Evolutionary conservation across 2,797 vertebrate species (phyloP).

Genomic region (Gorsachius magnificus): DNA sequence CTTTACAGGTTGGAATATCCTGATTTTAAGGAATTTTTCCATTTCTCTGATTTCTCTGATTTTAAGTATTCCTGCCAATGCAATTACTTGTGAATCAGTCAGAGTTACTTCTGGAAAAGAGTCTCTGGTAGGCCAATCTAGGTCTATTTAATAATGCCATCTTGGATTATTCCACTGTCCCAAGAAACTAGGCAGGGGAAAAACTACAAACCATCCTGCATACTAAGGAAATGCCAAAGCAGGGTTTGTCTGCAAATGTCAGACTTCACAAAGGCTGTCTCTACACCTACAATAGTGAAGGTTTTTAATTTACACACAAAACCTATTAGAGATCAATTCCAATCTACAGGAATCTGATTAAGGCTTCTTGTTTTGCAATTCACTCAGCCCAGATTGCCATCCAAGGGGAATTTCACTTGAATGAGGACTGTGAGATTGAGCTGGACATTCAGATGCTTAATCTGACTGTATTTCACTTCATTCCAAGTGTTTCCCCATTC

Average conservation of each 20-base stretch:
- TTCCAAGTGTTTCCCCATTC: conserved; percentile 47
- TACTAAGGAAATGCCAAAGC: not conserved
- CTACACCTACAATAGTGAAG: not conserved
- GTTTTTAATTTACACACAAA: conserved; percentile 9
- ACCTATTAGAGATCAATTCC: not conserved
- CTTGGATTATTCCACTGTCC: not conserved
- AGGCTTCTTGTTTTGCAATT: not conserved
- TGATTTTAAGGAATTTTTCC: conserved; percentile 17
- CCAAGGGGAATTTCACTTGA: conserved; percentile 5
- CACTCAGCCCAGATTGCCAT: not conserved
- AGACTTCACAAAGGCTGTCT: not conserved
- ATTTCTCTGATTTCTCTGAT: conserved; percentile 6
- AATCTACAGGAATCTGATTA: conserved; percentile 29
- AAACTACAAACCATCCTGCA: not conserved
- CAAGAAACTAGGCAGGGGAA: not conserved
- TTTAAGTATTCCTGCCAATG: not conserved
- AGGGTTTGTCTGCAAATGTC: not conserved
- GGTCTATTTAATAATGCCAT: not conserved
- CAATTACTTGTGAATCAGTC: not conserved
- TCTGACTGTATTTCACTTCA: not conserved
- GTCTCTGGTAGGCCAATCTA: not conserved
- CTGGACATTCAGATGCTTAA: conserved; percentile 11
- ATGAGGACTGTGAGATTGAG: not conserved
- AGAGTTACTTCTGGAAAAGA: not conserved
- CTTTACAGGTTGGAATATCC: not conserved